Conservation (phyloP, 2,888 invertebrate species). For the Biston stratarius region DNA sequence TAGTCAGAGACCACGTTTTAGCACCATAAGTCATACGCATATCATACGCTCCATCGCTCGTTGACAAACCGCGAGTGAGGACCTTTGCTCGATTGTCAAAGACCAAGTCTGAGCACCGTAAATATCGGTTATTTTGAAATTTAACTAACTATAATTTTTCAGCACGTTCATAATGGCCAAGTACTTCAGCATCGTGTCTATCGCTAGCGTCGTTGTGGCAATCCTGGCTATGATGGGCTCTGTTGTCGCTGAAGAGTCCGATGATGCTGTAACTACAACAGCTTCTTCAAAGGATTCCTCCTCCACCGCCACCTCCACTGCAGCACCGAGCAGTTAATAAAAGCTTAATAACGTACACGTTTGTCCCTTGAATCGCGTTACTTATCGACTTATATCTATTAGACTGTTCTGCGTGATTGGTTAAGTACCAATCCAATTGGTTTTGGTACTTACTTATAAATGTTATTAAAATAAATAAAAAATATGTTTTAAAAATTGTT, state of each 20-base stretch:
- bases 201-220: slow-evolving; percentile 1
- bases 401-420: neutral
- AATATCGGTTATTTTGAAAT: no score
- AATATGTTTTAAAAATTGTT: neutral
- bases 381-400: neutral
- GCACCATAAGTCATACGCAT: no score
- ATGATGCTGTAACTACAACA: neutral
- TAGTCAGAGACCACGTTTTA: no score
- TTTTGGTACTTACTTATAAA: neutral
- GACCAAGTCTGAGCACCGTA: no score
- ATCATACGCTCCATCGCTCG: no score
- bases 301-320: neutral
- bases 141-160: neutral
- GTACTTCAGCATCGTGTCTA: slow-evolving; percentile 7
- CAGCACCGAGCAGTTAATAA: neutral
- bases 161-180: slow-evolving; percentile 6
- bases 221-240: neutral
- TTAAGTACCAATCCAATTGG: no score
- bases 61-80: no score
- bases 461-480: neutral
- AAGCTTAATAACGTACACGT: neutral
- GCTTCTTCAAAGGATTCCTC: neutral
- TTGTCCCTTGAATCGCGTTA: neutral
- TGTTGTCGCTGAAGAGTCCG: neutral
- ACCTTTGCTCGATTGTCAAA: no score